Evolutionary conservation across 1,140 invertebrate species (phyloP).

Genomic region (Leptinotarsa undecemlineata): DNA sequence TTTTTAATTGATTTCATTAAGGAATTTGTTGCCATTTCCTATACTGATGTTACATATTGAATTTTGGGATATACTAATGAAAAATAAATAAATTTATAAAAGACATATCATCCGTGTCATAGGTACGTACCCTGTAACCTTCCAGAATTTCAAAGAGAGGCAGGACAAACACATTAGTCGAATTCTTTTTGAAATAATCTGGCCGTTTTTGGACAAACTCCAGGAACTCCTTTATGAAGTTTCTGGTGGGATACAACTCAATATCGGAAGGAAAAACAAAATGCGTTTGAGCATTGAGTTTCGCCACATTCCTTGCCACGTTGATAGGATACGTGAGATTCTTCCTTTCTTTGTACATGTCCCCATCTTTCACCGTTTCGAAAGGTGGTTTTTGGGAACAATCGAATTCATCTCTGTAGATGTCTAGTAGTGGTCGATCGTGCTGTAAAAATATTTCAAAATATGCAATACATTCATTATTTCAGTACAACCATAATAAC

Average conservation of each 20-base stretch:
- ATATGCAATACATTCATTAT: too few relatives aligned
- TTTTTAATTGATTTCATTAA: too few relatives aligned
- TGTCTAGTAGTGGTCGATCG: constrained; percentile 8
- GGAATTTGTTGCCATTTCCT: too few relatives aligned
- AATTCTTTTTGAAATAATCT: constrained; percentile 23
- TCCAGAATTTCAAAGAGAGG: constrained; percentile 60
- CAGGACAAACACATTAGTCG: constrained; percentile 52
- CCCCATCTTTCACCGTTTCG: constrained; percentile 25
- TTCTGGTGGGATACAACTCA: constrained; percentile 65
- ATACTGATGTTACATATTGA: too few relatives aligned
- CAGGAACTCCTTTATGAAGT: constrained; percentile 52
- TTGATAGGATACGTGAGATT: constrained; percentile 74
- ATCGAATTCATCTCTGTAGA: constrained; percentile 35
- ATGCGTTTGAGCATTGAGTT: constrained; percentile 63
- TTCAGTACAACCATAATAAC: too few relatives aligned
- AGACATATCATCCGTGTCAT: too few relatives aligned
- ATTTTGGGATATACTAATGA: too few relatives aligned
- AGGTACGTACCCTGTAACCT: constrained; percentile 33
- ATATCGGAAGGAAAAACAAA: constrained; percentile 78
- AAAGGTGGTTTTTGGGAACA: constrained; percentile 36
- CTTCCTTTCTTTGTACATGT: constrained; percentile 53
- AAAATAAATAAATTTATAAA: too few relatives aligned
- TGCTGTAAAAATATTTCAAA: not conserved
- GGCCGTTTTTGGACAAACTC: constrained; percentile 41
- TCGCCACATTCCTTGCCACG: constrained; percentile 72